phyloP scores from a whole-genome alignment of 2,797 vertebrate genomes.

The Sebastiscus albofasciatus region DNA sequence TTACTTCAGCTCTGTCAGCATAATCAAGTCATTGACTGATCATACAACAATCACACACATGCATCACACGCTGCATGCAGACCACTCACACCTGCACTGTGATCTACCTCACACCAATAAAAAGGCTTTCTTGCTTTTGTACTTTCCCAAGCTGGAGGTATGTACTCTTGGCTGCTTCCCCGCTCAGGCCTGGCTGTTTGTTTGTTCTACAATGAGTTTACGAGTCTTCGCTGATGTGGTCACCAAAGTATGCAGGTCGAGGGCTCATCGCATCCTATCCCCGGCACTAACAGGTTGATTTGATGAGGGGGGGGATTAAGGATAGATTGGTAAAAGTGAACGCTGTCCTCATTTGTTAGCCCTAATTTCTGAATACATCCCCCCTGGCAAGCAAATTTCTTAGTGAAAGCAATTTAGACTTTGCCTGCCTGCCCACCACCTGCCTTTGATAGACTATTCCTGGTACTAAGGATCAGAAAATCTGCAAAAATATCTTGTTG shows the following conservation, averaged over 20 bases:
- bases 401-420: neutral
- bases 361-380: neutral
- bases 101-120: conserved; percentile 68
- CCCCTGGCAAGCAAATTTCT: conserved; percentile 14
- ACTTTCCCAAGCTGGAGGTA: conserved; percentile 52
- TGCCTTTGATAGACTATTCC: conserved; percentile 17
- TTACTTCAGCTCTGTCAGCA: conserved; percentile 27
- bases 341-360: neutral
- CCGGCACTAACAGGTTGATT: conserved; percentile 10
- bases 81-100: conserved; percentile 61
- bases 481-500: neutral
- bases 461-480: conserved; percentile 6
- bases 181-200: conserved; percentile 34
- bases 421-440: conserved; percentile 13
- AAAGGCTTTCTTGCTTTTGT: conserved; percentile 50
- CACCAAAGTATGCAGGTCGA: conserved; percentile 40
- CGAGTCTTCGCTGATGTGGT: conserved; percentile 62
- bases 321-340: neutral
- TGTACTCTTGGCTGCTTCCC: conserved; percentile 56
- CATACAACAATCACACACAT: neutral
- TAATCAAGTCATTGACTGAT: conserved; percentile 13
- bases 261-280: conserved; percentile 14
- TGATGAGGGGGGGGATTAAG: conserved; percentile 34
- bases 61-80: conserved; percentile 18
- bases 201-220: conserved; percentile 67